These are phyloP conservation scores for Cryptocephalus primarius DNA, from an alignment of 2,888 invertebrate genomes.

Conservation along the genomic window DNA sequence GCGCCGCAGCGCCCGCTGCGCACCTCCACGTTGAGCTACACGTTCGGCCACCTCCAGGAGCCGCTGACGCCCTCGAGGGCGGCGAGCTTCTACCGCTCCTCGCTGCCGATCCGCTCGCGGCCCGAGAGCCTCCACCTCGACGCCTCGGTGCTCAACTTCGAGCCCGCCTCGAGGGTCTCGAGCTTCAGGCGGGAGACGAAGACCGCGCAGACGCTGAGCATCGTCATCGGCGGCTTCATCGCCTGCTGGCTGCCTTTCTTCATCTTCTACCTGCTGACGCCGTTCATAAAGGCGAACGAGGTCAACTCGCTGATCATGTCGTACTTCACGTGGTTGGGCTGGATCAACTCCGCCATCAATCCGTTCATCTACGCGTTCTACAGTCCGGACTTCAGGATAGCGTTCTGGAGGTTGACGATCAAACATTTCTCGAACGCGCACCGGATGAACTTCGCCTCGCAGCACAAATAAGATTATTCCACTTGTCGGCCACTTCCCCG, in stretches of 20 bases:
- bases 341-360: slow-evolving; percentile 84
- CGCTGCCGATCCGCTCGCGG: slow-evolving; percentile 25
- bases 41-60: slow-evolving; percentile 26
- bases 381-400: slow-evolving; percentile 75
- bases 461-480: slow-evolving; percentile 24
- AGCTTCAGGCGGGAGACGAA: slow-evolving; percentile 71
- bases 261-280: slow-evolving; percentile 67
- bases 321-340: slow-evolving; percentile 76
- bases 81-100: slow-evolving; percentile 26
- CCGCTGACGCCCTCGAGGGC: slow-evolving; percentile 25
- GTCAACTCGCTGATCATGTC: slow-evolving; percentile 49
- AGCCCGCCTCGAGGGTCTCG: slow-evolving; percentile 46
- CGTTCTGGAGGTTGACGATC: slow-evolving; percentile 75
- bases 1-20: slow-evolving; percentile 26
- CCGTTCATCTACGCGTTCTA: slow-evolving; percentile 87
- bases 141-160: slow-evolving; percentile 43
- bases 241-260: slow-evolving; percentile 87
- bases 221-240: slow-evolving; percentile 80
- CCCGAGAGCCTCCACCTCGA: slow-evolving; percentile 45
- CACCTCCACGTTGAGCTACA: slow-evolving; percentile 28
- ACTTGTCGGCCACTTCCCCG: no score
- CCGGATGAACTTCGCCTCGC: slow-evolving; percentile 30
- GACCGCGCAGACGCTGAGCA: slow-evolving; percentile 76
- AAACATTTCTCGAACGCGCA: slow-evolving; percentile 48
- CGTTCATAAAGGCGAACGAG: slow-evolving; percentile 59